phyloP scores from a whole-genome alignment of 2,113 vertebrate genomes.

The Cochlearius cochlearius region DNA sequence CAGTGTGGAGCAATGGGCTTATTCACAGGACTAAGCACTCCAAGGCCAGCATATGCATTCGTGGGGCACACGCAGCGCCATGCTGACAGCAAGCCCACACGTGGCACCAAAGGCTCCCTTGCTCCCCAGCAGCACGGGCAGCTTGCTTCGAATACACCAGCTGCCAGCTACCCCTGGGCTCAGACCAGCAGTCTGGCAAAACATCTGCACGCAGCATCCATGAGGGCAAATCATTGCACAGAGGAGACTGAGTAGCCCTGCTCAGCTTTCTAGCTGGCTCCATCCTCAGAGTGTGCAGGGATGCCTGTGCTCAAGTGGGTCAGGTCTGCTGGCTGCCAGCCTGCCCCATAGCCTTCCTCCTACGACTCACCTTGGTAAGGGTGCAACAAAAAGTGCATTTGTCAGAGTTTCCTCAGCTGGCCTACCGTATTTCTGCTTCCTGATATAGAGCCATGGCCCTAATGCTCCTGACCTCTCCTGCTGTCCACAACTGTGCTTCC shows the following conservation, averaged over 20 bases:
- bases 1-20: not conserved
- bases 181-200: not conserved
- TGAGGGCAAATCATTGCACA: not conserved
- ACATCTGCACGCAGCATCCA: not conserved
- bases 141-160: not conserved
- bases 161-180: not conserved
- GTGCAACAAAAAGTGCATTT: not conserved
- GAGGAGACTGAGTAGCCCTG: not conserved
- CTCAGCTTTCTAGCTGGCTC: not conserved
- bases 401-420: not conserved
- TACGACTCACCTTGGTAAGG: rapidly evolving
- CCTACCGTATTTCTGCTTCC: not conserved
- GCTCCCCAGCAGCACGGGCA: not conserved
- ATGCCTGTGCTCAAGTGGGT: not conserved
- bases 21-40: not conserved
- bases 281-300: not conserved
- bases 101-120: not conserved
- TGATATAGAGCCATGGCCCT: not conserved
- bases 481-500: not conserved
- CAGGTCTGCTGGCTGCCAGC: not conserved
- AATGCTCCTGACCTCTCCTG: not conserved
- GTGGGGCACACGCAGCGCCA: not conserved
- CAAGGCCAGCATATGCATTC: not conserved
- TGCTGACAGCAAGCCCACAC: not conserved
- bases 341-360: not conserved